Evolutionary conservation across 2,797 vertebrate species (phyloP).

Genomic region (Adrianichthys oophorus): DNA sequence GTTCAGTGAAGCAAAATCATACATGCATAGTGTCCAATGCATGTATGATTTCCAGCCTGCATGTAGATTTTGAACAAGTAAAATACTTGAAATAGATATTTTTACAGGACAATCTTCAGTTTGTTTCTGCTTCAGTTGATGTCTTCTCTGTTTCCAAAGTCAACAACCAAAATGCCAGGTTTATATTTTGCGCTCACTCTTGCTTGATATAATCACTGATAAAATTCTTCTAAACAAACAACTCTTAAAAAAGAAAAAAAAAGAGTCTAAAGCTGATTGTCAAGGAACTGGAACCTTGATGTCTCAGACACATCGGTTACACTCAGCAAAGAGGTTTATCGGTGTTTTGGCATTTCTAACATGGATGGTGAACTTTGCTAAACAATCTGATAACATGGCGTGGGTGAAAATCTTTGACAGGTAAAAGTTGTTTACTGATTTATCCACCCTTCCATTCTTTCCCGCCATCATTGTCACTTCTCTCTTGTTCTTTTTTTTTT

Average conservation of each 20-base stretch:
- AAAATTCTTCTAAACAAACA: neutral
- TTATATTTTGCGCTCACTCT: neutral
- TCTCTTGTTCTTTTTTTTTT: constrained; percentile 3
- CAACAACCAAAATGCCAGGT: no score
- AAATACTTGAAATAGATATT: no score
- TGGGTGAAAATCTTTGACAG: constrained; percentile 19
- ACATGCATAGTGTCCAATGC: no score
- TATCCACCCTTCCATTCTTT: neutral
- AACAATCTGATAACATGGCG: constrained; percentile 14
- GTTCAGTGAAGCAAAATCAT: no score
- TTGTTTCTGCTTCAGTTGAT: no score
- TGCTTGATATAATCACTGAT: neutral
- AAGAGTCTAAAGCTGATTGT: neutral
- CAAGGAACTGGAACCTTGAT: neutral
- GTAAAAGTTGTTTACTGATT: constrained; percentile 40
- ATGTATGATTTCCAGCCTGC: no score
- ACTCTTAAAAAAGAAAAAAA: neutral
- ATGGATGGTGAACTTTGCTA: constrained; percentile 8
- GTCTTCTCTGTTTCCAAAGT: no score
- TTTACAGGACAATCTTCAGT: no score
- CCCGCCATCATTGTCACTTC: constrained; percentile 11
- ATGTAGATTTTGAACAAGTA: no score
- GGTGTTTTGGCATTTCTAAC: neutral
- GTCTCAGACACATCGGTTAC: neutral
- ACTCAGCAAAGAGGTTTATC: neutral